Evolutionary conservation across 64 coral and sea anemone genomes (phyloP).

Genomic region (Stichodactyla helianthus): DNA sequence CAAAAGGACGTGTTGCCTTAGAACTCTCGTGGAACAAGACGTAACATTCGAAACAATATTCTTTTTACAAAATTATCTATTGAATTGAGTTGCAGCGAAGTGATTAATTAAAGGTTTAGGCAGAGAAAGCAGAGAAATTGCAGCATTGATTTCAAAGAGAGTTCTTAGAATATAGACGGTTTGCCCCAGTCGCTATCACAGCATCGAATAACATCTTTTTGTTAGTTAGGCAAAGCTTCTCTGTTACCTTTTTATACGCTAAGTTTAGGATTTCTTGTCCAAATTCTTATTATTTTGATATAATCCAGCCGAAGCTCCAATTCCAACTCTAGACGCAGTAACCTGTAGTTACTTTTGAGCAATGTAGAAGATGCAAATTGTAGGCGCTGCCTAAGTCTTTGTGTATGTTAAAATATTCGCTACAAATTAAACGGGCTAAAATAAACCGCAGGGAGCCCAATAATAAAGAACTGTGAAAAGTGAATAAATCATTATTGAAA

Average conservation of each 20-base stretch:
- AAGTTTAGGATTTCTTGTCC: background rate
- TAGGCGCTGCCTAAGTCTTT: background rate
- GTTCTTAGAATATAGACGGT: background rate
- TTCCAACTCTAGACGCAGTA: background rate
- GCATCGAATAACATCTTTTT: background rate
- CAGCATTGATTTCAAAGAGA: background rate
- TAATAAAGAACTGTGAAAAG: background rate
- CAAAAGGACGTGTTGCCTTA: too few species aligned
- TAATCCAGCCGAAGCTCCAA: background rate
- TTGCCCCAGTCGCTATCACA: background rate
- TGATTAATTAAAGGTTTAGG: background rate
- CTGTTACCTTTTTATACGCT: background rate
- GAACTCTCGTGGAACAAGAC: background rate
- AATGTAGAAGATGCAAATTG: background rate
- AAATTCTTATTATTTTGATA: background rate
- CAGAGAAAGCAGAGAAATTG: background rate
- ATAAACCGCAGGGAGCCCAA: background rate
- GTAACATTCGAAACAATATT: background rate
- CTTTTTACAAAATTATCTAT: background rate
- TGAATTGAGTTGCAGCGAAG: background rate
- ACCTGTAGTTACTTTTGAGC: background rate
- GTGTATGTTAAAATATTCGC: background rate
- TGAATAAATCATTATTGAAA: background rate
- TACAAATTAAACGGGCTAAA: background rate
- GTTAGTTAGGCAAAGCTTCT: too few species aligned